Evolutionary conservation across 2,113 vertebrate species (phyloP), one percentile per base, ranked within the genome.

Genomic region (Gasterosteus nipponicus): DNA sequence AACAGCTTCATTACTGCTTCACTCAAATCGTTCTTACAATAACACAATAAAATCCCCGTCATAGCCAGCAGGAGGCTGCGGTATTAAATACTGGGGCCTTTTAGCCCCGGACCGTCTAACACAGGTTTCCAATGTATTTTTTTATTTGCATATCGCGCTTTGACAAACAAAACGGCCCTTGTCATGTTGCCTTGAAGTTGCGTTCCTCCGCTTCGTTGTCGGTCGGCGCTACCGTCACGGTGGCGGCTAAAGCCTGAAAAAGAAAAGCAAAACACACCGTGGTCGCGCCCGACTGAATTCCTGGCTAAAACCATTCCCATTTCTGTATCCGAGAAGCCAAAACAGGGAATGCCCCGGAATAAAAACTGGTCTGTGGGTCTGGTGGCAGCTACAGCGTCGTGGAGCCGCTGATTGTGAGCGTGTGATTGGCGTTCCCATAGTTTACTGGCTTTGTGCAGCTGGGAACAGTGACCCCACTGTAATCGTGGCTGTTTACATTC

Each of bases 401-500:
- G 65, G 70, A 79, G 51, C 59, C 63, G 80, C 82, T 79, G 68
- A 91, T 85, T 89, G 87, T 77, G 88, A 80, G 83, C 59, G 71
- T 66, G 66, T 71, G 73, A 89, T 83, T 69, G 73, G 67, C 59
- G 69, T 90, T 92, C 81, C 79, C 84, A 91, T 83, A 86, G 62
- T 85, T 90, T 73, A 84, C 75, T 78, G 82, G 78, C 86, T 87
- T 85, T 91, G 84, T 84, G 73, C 39, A 69, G 78, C 70, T n/a
- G 38, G 78, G 74, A 90, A 88, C 85, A 87, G 84, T 87, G 89
- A 89, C 83, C 87, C 80, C 73, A 81, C 81, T 86, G 84, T 85
- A 89, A 92, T 85, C 86, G 75, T 71, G 68, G 84, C 78, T 87
- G 89, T 92, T 92, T 92, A 91, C 91, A 92, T 93, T 91, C 89